Evolutionary conservation across 1,140 invertebrate species (phyloP).

Genomic region (Rhagoletis zephyria): DNA sequence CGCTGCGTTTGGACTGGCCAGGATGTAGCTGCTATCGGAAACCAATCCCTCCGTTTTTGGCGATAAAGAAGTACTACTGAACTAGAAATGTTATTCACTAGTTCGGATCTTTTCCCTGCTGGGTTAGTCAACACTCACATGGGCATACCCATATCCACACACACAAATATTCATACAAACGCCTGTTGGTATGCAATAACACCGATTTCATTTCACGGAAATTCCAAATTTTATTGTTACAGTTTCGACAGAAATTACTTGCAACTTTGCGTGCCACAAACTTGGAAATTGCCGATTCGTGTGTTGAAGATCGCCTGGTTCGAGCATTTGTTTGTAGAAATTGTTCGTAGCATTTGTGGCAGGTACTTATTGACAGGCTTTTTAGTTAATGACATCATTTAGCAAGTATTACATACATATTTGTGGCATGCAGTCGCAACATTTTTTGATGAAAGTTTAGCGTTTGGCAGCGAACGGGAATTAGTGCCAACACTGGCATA

Average conservation of each 20-base stretch:
- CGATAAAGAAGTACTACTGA: no score
- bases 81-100: no score
- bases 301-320: not conserved
- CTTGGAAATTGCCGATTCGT: constrained; percentile 19
- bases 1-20: no score
- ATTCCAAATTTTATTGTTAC: constrained; percentile 28
- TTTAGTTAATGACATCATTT: constrained; percentile 32
- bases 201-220: not conserved
- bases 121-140: not conserved
- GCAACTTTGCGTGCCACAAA: constrained; percentile 38
- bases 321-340: not conserved
- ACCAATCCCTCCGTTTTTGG: no score
- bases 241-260: constrained; percentile 33
- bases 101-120: no score
- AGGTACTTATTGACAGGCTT: constrained; percentile 20
- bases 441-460: not conserved
- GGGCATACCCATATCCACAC: no score
- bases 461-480: not conserved
- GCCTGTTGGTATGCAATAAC: not conserved
- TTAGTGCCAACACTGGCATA: not conserved
- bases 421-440: not conserved
- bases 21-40: no score
- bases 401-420: not conserved
- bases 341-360: not conserved
- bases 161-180: not conserved